Base-by-base conservation (phyloP, 2,113 vertebrate genomes). In the Thunnus thynnus region DNA sequence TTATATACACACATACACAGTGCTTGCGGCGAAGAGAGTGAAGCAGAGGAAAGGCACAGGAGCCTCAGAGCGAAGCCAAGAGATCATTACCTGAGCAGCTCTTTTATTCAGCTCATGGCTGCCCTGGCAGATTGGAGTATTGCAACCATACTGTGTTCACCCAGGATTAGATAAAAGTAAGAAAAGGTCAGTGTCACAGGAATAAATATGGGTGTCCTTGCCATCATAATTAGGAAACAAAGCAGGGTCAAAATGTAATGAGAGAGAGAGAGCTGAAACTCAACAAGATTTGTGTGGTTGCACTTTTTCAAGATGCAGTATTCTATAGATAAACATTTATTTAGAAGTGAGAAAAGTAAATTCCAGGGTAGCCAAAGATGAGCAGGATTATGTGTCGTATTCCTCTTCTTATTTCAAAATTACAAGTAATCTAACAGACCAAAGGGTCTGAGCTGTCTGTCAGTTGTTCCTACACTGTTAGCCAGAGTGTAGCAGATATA, bases 61-160 rank as follows among this genome's bases (percentile, higher is more conserved):
- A 27, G 30, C 67, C 55, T 79, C 63, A 80, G 47, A 83, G 70
- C 22, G 4, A 18, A 78, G 76, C 69, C 74, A 55, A 78, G 36
- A 85, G 79, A 88, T 88, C 82, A 82, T 78, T 80, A 85, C 69
- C 22, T 0, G 14, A 64, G 76, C 54, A 56, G 76, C 18, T 10
- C 56, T 83, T 80, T 71, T 20, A 81, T 85, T 83, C 84, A 84
- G 77, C 74, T 71, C 73, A 62, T 51, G 22, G 60, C 70, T 50
- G 48, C 54, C 25, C 13, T 14, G 57, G 60, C 84, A 81, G 83
- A 83, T 68, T 75, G 54, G 61, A 87, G 69, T 48, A 76, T 36
- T 73, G 74, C 30, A 69, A 22, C 68, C 61, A 61, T 6, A 76
- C 51, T n/a, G 36, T 51, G 72, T 10, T 66, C 51, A 67, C 13